Conservation (phyloP, 2,113 vertebrate genomes). For the Orcinus orca region DNA sequence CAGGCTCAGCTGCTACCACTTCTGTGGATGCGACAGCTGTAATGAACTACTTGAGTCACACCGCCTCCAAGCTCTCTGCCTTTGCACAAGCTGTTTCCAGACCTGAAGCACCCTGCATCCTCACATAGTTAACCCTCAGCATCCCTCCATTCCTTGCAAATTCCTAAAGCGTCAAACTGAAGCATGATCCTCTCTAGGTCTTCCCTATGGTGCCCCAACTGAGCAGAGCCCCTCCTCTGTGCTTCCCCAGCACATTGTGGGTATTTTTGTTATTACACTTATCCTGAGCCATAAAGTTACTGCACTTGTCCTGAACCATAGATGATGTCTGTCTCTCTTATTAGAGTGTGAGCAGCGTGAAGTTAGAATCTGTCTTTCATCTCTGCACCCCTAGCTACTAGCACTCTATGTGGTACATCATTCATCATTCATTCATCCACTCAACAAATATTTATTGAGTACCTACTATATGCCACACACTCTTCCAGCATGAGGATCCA, state of each 20-base stretch:
- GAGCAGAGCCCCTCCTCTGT: background rate
- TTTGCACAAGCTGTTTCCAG: background rate
- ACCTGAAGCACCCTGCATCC: background rate
- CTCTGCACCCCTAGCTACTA: background rate
- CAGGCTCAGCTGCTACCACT: background rate
- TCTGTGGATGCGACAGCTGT: background rate
- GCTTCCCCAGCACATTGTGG: background rate
- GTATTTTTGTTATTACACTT: background rate
- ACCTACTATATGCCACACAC: background rate
- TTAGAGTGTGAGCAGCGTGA: background rate
- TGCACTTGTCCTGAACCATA: background rate
- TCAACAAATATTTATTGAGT: background rate
- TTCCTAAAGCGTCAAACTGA: background rate
- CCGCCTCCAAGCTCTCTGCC: background rate
- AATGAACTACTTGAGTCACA: background rate
- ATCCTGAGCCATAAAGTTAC: background rate
- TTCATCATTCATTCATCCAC: background rate
- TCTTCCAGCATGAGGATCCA: background rate
- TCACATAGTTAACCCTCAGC: background rate
- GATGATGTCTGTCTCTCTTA: background rate
- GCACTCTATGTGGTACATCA: background rate
- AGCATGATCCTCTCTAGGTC: background rate
- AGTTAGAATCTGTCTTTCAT: background rate
- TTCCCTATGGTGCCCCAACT: background rate
- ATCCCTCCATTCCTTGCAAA: background rate